A percentile compares a stretch with the other conserved stretches of the same genome.
These are phyloP conservation scores for Calycopis cecrops DNA, from an alignment of 1,140 invertebrate genomes.

Conservation along the genomic window DNA sequence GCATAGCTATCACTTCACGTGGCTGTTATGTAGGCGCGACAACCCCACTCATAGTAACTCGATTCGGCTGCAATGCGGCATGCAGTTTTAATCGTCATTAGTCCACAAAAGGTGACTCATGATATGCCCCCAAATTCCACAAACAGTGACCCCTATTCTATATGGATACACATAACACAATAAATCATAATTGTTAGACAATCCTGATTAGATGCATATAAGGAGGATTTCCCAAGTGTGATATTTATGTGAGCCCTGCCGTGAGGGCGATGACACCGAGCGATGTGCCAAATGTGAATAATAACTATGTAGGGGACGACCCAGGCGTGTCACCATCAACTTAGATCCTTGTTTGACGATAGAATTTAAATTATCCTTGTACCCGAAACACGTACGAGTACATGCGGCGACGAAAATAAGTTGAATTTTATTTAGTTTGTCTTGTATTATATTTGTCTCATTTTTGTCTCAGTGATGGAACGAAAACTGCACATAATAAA, in stretches of 20 bases:
- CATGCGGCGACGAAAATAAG: background rate
- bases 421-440: no score
- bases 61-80: no score
- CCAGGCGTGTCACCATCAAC: constrained; percentile 36
- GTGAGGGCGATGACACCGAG: constrained; percentile 42
- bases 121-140: no score
- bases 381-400: constrained; percentile 1
- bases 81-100: no score
- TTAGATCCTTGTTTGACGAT: constrained; percentile 45
- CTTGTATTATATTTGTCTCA: no score
- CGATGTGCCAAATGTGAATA: constrained; percentile 55
- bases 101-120: no score
- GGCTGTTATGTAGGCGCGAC: no score
- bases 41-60: no score
- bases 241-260: constrained; percentile 26
- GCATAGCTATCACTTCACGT: no score
- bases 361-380: constrained; percentile 39
- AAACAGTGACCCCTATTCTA: no score
- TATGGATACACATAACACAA: background rate
- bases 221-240: constrained; percentile 13
- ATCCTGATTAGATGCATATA: background rate
- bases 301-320: constrained; percentile 50
- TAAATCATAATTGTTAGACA: background rate
- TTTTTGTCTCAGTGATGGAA: no score
- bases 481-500: no score